Evolutionary conservation across 2,888 invertebrate species (phyloP).

Genomic region (Psylliodes chrysocephalus): DNA sequence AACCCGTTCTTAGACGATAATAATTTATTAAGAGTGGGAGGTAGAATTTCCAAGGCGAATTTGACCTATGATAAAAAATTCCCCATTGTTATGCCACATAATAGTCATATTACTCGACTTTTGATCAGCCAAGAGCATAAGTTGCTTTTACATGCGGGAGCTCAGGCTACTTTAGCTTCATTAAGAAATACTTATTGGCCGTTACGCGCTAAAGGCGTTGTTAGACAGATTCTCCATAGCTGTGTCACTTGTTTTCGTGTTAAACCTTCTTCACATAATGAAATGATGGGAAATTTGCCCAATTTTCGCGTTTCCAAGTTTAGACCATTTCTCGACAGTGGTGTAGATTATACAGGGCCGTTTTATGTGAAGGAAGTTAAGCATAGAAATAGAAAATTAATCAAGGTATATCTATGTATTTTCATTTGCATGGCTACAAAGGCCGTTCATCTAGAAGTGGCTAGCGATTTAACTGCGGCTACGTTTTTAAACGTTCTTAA

Average conservation of each 20-base stretch:
- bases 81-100: not conserved
- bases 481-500: not conserved
- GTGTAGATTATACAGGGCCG: not conserved
- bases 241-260: not conserved
- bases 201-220: not conserved
- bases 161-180: not conserved
- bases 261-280: not conserved
- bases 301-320: not conserved
- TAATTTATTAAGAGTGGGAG: not conserved
- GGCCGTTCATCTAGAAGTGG: constrained; percentile 10
- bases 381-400: not conserved
- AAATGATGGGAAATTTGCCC: not conserved
- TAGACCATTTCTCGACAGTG: not conserved
- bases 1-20: not conserved
- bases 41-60: not conserved
- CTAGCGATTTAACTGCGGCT: not conserved
- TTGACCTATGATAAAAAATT: not conserved
- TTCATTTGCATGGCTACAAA: constrained; percentile 13
- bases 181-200: not conserved
- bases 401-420: constrained; percentile 3
- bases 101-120: not conserved
- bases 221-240: not conserved
- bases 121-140: not conserved
- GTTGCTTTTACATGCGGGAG: not conserved
- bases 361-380: constrained; percentile 12